Base-by-base conservation (phyloP, 92 coral and sea anemone genomes). In the Plumapathes pennacea region DNA sequence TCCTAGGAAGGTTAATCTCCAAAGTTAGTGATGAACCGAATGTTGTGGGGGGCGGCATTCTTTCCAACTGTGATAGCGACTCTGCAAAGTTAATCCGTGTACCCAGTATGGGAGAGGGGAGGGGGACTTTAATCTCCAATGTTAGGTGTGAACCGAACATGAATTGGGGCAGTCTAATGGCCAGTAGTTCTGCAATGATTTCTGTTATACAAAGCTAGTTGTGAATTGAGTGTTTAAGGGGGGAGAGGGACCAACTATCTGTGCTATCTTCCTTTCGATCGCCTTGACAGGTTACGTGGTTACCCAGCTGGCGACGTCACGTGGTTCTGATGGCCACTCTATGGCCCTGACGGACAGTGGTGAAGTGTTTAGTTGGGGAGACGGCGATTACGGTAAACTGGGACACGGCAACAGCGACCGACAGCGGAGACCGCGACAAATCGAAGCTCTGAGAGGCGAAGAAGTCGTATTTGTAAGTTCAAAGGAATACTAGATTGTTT, bases 321-420 rank as follows among this genome's bases (percentile, higher is more conserved):
- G 76, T 39, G 95, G 95, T 32, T 86, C 95, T n/a, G 95, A 86
- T 45, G 95, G 95, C 14, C 95, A 86, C 54, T 86, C 95, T 8
- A 62, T 86, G 28, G 95, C 95, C 13, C 37, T 86, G 48, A 86
- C 95, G 13, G 95, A 86, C 48, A 86, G 89, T 42, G 89, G 89
- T 5, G 95, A 86, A 54, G 95, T 86, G 60, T 86, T 86, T 26
- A 86, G 95, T 40, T 86, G 95, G 95, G 95, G 95, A 3, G 95
- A 86, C 43, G 95, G 95, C 5, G 95, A 86, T 25, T 86, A 86
- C 53, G 95, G 95, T n/a, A 86, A 86, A 45, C 78, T 86, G 3
- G 95, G 95, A 11, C 95, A 86, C 43, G 95, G 95, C 5, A 86
- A 83, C 41, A 81, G 95, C 31, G 95, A 86, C 54, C 64, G 95